Base-by-base conservation (phyloP, 2,888 invertebrate species). In the Lucinisca nassula region DNA sequence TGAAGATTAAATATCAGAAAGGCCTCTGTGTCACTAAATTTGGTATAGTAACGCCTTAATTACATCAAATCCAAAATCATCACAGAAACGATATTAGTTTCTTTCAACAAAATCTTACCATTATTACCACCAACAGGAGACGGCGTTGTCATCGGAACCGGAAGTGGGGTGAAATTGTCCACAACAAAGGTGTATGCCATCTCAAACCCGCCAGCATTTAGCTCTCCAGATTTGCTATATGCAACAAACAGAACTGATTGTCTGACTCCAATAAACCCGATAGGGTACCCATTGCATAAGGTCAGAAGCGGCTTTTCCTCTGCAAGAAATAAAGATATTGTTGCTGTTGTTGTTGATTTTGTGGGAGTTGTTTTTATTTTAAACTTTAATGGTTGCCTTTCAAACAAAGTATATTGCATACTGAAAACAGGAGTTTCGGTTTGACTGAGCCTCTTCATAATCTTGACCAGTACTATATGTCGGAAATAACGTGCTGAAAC, bases 111-210 rank as follows among this genome's bases (percentile, higher is more conserved):
- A 40, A 17, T 14, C 38, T 30, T 82, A 88, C 88, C 88, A 38
- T 80, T 85, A 40, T 88, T 40, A 8, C 88, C 88, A 17, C 88
- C 88, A 8, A 88, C 82, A 0, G 84, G 84, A 21, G 87, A 88
- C 38, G 82, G 82, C 0, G 84, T 82, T 10, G 84, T 84, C 0
- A 67, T n/a, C 14, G 82, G 73, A 0, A 73, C 21, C 21, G 82
- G 55, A 4, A 85, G 30, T 21, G 82, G 72, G 8, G 82, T 75
- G 21, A 82, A 73, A 24, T 45, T 80, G 37, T 82, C 80, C 3
- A 72, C 77, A 2, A 76, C 82, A 79, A 82, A 87, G 0, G 14
- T 70, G 49, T 84, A 87, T 6, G 37, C 70, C 10, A 87, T 75
- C 10, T 27, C 67, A 32, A 87, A 87, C 17, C 76, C 67, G 32